Conservation (phyloP, 2,113 vertebrate genomes). For the Nannospalax galili region DNA sequence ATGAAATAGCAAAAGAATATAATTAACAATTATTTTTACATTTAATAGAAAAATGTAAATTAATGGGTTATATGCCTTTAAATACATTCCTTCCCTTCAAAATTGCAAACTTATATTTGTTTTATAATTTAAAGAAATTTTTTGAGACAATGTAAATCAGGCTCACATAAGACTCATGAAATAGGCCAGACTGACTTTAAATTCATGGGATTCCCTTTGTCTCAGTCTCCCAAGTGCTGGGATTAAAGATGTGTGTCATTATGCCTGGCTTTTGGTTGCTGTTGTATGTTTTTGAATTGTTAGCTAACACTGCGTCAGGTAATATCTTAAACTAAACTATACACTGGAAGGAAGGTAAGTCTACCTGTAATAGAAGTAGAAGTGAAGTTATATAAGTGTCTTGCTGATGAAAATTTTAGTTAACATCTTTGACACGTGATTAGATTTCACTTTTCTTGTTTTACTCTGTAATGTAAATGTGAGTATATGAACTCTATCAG, state of each 20-base stretch:
- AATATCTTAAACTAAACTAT: not conserved
- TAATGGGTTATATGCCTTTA: not conserved
- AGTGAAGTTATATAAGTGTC: not conserved
- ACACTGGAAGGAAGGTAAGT: not conserved
- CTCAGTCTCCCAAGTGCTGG: not conserved
- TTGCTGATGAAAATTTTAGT: not conserved
- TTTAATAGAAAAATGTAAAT: not conserved
- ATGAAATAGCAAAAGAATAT: not conserved
- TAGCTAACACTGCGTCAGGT: not conserved
- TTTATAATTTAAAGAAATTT: not conserved
- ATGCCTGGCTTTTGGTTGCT: not conserved
- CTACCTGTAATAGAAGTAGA: not conserved
- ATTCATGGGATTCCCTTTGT: not conserved
- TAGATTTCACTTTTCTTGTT: conserved; percentile 12
- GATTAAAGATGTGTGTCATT: too few species aligned
- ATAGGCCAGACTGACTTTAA: too few species aligned
- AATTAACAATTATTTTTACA: not conserved
- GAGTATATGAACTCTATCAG: not conserved
- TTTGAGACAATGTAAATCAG: not conserved
- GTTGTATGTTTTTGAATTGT: not conserved
- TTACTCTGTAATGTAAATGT: not conserved
- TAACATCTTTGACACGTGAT: not conserved
- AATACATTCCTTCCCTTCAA: not conserved
- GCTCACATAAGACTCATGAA: not conserved
- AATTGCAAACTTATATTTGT: not conserved